Base-by-base conservation (phyloP, 2,113 vertebrate genomes). In the Aegotheles bennettii region DNA sequence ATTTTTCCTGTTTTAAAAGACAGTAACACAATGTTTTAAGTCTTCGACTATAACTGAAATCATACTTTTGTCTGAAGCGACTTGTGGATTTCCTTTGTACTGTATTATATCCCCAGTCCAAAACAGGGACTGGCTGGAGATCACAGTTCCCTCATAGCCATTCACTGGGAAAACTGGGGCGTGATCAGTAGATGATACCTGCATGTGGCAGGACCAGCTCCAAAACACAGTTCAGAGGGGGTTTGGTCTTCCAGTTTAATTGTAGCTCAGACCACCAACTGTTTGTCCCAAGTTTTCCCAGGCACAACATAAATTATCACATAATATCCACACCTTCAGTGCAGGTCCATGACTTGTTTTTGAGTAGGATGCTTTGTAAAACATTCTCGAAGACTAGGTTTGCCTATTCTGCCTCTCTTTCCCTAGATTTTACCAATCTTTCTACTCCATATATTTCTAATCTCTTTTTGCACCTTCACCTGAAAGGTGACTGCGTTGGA, bases 391-490 rank as follows among this genome's bases (percentile, higher is more conserved):
- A 92, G 84, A 95, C 20, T 50, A 60, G 16, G 13, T 70, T 82
- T 87, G 40, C 35, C 11, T 69, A 35, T 80, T 93, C 38, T 80
- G 24, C 18, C 43, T 92, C 45, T 56, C 24, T 76, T 69, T 82
- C 29, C 51, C 33, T 67, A 59, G 29, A 64, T 84, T 92, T 85
- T 77, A 45, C 20, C 42, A 50, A 33, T 75, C 51, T 90, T 94
- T 89, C 65, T 56, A 90, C 38, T 71, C 70, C 11, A 6, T 50
- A 71, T 42, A 54, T 79, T 94, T 83, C 53, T 77, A 43, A 86
- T 42, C 42, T 76, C 5, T 63, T 88, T 94, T 96, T 54, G 93
- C 60, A 83, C 63, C 59, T 85, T 90, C 65, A 81, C 64, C 68
- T 81, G 48, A 71, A 86, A 81, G 53, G 31, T 74, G 48, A 92